Percentiles rank a stretch among this genome's conserved stretches.
phyloP scores from a whole-genome alignment of 2,113 vertebrate genomes.

The Thryonomys swinderianus region DNA sequence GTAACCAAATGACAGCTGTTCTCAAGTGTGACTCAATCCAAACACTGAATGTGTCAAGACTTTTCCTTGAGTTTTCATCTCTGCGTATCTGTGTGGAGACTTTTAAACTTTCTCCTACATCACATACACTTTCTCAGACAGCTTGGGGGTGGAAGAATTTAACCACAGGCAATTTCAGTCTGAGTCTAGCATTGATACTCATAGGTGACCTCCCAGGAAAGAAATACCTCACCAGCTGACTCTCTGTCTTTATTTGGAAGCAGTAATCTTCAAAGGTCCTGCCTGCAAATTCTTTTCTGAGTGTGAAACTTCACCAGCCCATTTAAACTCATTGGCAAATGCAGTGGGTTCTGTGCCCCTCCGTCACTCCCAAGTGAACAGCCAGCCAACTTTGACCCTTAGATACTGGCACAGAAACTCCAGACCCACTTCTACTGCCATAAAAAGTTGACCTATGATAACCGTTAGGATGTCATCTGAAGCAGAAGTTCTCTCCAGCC shows the following conservation, averaged over 20 bases:
- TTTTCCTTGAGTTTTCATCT: neutral
- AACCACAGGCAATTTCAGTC: neutral
- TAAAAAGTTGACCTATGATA: neutral
- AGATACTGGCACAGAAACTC: neutral
- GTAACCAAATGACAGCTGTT: neutral
- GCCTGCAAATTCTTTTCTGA: neutral
- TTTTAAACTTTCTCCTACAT: neutral
- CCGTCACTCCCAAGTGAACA: neutral
- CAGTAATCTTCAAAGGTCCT: conserved; percentile 27
- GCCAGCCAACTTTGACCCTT: neutral
- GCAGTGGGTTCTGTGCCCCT: neutral
- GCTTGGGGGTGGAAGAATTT: neutral
- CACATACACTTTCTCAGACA: conserved; percentile 6
- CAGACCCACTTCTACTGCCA: neutral
- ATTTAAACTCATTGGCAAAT: neutral
- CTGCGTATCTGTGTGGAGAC: neutral
- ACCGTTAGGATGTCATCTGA: neutral
- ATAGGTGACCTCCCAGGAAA: conserved; percentile 21
- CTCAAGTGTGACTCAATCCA: neutral
- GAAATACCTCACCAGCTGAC: neutral
- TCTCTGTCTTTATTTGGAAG: conserved; percentile 44
- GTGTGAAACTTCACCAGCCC: neutral
- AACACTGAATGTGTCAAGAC: neutral
- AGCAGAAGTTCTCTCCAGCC: neutral
- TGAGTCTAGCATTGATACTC: neutral